A percentile compares a stretch with the other conserved stretches of the same genome.
Conservation (phyloP, 2,888 invertebrate species). For the Encarsia formosa region DNA sequence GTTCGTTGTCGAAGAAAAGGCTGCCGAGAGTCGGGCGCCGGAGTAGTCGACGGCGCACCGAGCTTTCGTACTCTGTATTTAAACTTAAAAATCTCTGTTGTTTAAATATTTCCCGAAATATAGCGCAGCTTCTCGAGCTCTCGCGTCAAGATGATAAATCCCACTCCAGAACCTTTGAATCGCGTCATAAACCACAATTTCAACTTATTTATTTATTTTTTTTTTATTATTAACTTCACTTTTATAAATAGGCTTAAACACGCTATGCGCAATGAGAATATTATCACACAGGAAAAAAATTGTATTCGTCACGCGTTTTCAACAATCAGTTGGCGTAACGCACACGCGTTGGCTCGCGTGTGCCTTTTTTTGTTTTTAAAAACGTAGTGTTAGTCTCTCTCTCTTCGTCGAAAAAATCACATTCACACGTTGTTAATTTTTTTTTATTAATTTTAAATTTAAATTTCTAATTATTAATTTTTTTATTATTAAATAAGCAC, state of each 20-base stretch:
- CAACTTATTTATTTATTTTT: slow-evolving; percentile 19
- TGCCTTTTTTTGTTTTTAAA: slow-evolving; percentile 30
- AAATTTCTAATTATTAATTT: slow-evolving; percentile 1
- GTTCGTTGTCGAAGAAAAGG: slow-evolving; percentile 4
- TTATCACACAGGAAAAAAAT: slow-evolving; percentile 49
- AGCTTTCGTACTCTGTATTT: slow-evolving; percentile 8
- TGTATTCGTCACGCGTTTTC: slow-evolving; percentile 47
- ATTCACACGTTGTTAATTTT: too few relatives aligned
- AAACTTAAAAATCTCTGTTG: too few relatives aligned
- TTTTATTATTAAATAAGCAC: slow-evolving; percentile 1
- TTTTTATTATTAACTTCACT: slow-evolving; percentile 19
- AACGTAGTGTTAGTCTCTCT: slow-evolving; percentile 37
- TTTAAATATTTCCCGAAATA: too few relatives aligned
- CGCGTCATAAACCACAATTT: slow-evolving; percentile 38
- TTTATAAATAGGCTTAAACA: slow-evolving; percentile 43
- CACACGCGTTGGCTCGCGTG: slow-evolving; percentile 38
- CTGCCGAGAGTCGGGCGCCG: slow-evolving; percentile 25
- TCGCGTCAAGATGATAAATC: slow-evolving; percentile 19
- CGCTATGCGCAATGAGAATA: slow-evolving; percentile 48
- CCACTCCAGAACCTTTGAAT: slow-evolving; percentile 31
- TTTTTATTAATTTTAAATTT: too few relatives aligned
- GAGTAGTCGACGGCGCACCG: slow-evolving; percentile 35
- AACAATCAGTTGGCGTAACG: slow-evolving; percentile 46
- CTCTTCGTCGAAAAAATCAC: slow-evolving; percentile 24
- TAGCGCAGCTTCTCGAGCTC: slow-evolving; percentile 29